Evolutionary conservation across 2,888 invertebrate genomes (phyloP).

Genomic region (Palloptera scutellata): DNA sequence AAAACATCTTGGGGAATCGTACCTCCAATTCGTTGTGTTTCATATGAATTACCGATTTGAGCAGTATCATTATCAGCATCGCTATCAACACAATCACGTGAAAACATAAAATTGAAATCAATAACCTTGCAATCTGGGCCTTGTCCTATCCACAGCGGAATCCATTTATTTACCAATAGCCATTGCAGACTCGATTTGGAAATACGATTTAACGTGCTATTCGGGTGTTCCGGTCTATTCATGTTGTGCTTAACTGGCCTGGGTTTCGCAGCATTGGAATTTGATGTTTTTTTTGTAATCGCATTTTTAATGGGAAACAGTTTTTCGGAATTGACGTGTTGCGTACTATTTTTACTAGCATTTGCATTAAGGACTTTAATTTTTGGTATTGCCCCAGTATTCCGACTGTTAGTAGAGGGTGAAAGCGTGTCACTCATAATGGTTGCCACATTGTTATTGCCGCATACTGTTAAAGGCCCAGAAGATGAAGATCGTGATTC

Average conservation of each 20-base stretch:
- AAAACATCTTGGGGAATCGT: slow-evolving; percentile 59
- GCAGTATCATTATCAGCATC: slow-evolving; percentile 54
- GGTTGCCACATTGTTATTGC: slow-evolving; percentile 35
- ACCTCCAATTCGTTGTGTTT: slow-evolving; percentile 52
- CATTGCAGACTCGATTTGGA: slow-evolving; percentile 72
- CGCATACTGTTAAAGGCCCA: slow-evolving; percentile 45
- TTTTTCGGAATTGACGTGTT: slow-evolving; percentile 32
- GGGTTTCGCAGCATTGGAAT: slow-evolving; percentile 11
- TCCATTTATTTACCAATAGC: slow-evolving; percentile 74
- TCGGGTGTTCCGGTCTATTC: slow-evolving; percentile 49
- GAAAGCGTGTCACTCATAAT: slow-evolving; percentile 25
- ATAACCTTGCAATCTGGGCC: slow-evolving; percentile 67
- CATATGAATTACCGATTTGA: slow-evolving; percentile 55
- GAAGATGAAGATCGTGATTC: slow-evolving; percentile 54
- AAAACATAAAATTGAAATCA: slow-evolving; percentile 66
- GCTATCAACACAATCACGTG: slow-evolving; percentile 63
- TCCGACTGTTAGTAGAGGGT: slow-evolving; percentile 34
- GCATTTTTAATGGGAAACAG: slow-evolving; percentile 43
- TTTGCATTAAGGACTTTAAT: slow-evolving; percentile 48
- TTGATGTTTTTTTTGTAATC: slow-evolving; percentile 46
- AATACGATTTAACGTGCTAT: slow-evolving; percentile 64
- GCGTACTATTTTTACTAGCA: slow-evolving; percentile 42
- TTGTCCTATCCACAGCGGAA: slow-evolving; percentile 71
- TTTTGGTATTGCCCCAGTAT: slow-evolving; percentile 59
- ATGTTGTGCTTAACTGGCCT: slow-evolving; percentile 34